phyloP scores from a whole-genome alignment of 2,888 invertebrate genomes.

The Stenurella melanura region DNA sequence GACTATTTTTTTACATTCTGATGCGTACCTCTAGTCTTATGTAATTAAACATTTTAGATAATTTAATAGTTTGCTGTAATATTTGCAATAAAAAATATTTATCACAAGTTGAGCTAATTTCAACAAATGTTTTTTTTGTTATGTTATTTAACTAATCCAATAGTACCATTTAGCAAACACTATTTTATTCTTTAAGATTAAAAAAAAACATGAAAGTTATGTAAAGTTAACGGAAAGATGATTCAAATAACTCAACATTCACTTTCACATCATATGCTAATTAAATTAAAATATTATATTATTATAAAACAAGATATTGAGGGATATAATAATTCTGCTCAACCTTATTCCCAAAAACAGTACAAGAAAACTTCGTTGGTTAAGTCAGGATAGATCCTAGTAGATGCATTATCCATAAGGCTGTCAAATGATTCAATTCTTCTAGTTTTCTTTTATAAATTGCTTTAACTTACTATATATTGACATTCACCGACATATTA shows the following conservation, averaged over 20 bases:
- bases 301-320: neutral
- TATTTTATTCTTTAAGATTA: neutral
- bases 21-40: too few species aligned
- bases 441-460: neutral
- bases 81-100: too few species aligned
- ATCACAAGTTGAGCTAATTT: too few species aligned
- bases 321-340: neutral
- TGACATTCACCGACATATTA: neutral
- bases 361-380: too few species aligned
- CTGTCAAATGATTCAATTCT: neutral
- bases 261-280: slow-evolving; percentile 20
- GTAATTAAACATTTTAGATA: too few species aligned
- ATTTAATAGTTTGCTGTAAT: too few species aligned
- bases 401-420: too few species aligned
- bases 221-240: slow-evolving; percentile 12
- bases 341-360: neutral
- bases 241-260: slow-evolving; percentile 1
- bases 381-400: too few species aligned
- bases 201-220: neutral
- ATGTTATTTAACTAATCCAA: too few species aligned
- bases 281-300: neutral
- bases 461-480: neutral
- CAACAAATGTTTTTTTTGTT: too few species aligned
- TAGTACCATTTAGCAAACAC: neutral
- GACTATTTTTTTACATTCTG: too few species aligned